Percentiles rank a stretch among this genome's conserved stretches.
Conservation (phyloP, 2,113 vertebrate species). For the Alaudala cheleensis region DNA sequence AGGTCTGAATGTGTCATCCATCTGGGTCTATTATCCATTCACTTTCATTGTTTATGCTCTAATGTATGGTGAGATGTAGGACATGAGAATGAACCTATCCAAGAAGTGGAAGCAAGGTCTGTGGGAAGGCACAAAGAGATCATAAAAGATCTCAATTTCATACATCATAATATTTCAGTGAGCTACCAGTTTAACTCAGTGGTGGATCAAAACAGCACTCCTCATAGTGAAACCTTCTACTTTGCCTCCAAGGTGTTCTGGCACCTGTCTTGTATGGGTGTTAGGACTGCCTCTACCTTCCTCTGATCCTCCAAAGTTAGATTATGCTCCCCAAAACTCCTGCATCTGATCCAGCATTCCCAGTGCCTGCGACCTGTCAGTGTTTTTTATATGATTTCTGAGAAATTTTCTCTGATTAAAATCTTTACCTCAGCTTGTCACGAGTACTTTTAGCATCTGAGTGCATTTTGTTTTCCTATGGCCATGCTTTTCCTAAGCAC, state of each 20-base stretch:
- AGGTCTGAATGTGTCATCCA: not conserved
- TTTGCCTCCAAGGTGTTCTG: not conserved
- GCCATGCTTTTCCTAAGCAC: not conserved
- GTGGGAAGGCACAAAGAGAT: not conserved
- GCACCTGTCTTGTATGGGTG: not conserved
- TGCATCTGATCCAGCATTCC: not conserved
- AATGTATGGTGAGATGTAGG: not conserved
- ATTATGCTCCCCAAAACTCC: not conserved
- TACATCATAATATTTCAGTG: not conserved
- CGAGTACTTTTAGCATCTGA: not conserved
- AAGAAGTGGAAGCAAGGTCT: not conserved
- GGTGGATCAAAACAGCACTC: not conserved
- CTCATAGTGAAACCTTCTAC: not conserved
- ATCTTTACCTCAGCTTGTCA: not conserved
- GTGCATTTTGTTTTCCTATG: not conserved
- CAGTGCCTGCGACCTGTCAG: fast-evolving
- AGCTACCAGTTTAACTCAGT: not conserved
- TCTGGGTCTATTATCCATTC: not conserved
- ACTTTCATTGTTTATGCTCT: not conserved
- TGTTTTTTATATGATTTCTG: not conserved
- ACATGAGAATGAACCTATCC: not conserved
- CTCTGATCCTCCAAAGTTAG: not conserved
- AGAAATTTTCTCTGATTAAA: not conserved
- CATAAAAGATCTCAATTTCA: not conserved
- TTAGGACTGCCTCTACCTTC: not conserved